Evolutionary conservation across 2,888 invertebrate species (phyloP).

Genomic region (Agrochola lychnidis): DNA sequence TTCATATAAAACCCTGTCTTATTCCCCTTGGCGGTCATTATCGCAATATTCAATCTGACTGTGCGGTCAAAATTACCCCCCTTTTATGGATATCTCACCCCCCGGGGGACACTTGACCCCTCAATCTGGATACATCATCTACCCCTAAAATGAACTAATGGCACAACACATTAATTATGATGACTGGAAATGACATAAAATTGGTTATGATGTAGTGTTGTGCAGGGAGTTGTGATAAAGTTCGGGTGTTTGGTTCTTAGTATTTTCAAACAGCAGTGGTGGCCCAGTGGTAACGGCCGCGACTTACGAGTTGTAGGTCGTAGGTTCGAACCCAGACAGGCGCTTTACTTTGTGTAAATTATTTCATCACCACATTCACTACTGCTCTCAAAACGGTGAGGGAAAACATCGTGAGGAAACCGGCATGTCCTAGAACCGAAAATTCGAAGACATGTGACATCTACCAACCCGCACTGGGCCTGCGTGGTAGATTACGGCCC

Average conservation of each 20-base stretch:
- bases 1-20: slow-evolving; percentile 89
- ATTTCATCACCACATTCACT: too few species aligned
- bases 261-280: too few species aligned
- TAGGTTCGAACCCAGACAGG: too few species aligned
- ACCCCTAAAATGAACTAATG: slow-evolving; percentile 89
- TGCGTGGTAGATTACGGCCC: too few species aligned
- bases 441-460: too few species aligned
- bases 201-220: slow-evolving; percentile 30
- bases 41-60: slow-evolving; percentile 88
- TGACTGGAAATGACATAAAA: slow-evolving; percentile 72
- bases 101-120: slow-evolving; percentile 89
- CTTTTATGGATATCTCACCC: slow-evolving; percentile 89
- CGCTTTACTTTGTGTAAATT: too few species aligned
- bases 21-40: slow-evolving; percentile 84
- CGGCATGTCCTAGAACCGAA: too few species aligned
- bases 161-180: slow-evolving; percentile 74
- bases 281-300: too few species aligned
- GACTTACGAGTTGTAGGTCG: too few species aligned
- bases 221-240: not conserved
- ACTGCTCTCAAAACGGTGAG: too few species aligned
- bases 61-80: slow-evolving; percentile 88
- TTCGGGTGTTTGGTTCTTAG: not conserved
- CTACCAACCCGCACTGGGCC: too few species aligned
- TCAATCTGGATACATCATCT: slow-evolving; percentile 89
- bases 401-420: too few species aligned